Base-by-base conservation (phyloP, 2,113 vertebrate species). In the Macaca mulatta region DNA sequence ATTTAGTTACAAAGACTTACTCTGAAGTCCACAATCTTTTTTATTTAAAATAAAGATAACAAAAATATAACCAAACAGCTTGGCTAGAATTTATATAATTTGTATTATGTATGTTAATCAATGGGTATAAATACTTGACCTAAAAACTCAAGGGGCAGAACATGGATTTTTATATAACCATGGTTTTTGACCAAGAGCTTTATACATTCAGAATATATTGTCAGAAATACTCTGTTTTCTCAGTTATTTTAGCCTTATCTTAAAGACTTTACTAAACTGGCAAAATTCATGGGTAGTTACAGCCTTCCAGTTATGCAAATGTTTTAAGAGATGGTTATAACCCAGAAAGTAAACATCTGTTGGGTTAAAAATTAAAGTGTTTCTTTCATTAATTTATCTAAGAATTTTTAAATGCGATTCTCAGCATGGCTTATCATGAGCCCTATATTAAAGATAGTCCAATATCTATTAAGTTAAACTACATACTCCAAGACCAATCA, bases 301-400 rank as follows among this genome's bases (percentile, higher is more conserved):
- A 90, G 72, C 14, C 67, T 89, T 81, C 50, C 18, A 77, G 57
- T 90, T 43, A 77, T 72, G 88, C 38, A 45, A 77, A 82, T 86
- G 38, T 92, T 95, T 92, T 92, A 95, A 92, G 86, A 93, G 75
- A 90, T 80, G 27, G n/a, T 90, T 79, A 87, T 93, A 92, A 87
- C 10, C 10, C 72, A 81, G 55, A 91, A 96, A 94, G 13, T 57
- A 92, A 95, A 77, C 18, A 94, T 80, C 81, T 96, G 38, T 93
- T 96, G 72, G 25, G 27, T 30, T 96, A 94, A 87, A 96, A 97
- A 90, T 90, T 69, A 85, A 70, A 78, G 30, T 23, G 84, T 88
- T 93, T 67, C n/a, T 84, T 95, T 80, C 48, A 96, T 86, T 89
- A 50, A 87, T 92, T 82, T 90, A 74, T 23, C 32, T 8, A 94